These are phyloP conservation scores for Lepus europaeus DNA, from an alignment of 2,113 vertebrate species.

Conservation along the genomic window DNA sequence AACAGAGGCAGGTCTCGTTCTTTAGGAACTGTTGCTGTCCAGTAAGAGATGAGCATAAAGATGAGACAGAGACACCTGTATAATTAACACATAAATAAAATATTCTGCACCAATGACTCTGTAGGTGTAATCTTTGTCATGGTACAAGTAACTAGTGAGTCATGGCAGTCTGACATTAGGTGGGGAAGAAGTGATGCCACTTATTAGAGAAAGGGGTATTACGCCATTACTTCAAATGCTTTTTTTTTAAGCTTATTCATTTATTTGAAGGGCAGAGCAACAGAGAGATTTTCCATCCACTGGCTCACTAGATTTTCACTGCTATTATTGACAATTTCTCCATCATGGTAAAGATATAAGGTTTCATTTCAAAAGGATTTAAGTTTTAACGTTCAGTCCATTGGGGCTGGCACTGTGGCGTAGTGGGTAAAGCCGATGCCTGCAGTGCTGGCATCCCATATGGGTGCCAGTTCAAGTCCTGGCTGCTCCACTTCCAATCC, in stretches of 20 bases:
- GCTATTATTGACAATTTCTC: background rate
- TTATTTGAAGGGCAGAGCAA: background rate
- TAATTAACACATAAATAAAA: constrained; percentile 49
- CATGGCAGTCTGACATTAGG: background rate
- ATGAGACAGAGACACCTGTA: constrained; percentile 41
- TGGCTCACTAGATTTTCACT: background rate
- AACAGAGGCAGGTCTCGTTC: background rate
- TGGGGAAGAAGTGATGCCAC: background rate
- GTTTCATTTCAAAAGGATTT: constrained; percentile 25
- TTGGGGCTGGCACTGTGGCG: no score
- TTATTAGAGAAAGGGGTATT: constrained; percentile 22
- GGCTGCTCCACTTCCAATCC: no score
- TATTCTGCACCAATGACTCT: background rate
- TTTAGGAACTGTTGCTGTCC: background rate
- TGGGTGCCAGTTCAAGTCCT: no score
- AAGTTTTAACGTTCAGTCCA: background rate
- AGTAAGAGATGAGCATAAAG: background rate
- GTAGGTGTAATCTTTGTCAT: constrained; percentile 31
- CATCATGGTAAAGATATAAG: background rate
- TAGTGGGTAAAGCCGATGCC: no score
- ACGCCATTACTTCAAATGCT: background rate
- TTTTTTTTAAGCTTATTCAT: background rate
- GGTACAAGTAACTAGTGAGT: constrained; percentile 23
- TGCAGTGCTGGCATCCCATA: no score
- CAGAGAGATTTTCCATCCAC: no score